A percentile compares a stretch with the other conserved stretches of the same genome.
Conservation (phyloP, 1,140 invertebrate species). For the Drosophila melanica region DNA sequence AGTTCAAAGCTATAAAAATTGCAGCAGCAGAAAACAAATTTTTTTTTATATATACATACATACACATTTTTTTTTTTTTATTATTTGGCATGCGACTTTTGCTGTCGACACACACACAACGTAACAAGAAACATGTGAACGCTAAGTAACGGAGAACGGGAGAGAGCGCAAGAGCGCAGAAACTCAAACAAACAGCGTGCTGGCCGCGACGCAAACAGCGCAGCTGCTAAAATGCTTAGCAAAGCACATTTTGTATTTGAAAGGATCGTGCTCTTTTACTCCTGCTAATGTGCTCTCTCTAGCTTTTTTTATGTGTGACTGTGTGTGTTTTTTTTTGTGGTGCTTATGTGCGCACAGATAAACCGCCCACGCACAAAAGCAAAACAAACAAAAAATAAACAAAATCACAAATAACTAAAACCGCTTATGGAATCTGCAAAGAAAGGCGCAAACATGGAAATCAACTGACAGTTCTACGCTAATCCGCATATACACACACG, state of each 20-base stretch:
- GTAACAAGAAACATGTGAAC: constrained; percentile 20
- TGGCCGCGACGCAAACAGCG: constrained; percentile 10
- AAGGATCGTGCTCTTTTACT: constrained; percentile 19
- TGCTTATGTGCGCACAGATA: constrained; percentile 39
- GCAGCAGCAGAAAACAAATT: constrained; percentile 27
- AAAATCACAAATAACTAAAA: constrained; percentile 33
- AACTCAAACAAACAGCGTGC: constrained; percentile 8
- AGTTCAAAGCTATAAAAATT: constrained; percentile 76
- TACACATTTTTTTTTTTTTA: not conserved
- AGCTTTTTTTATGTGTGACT: not conserved
- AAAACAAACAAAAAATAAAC: constrained; percentile 53
- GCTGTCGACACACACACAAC: constrained; percentile 8
- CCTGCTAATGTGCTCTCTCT: not conserved
- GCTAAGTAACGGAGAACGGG: not conserved
- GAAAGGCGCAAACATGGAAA: constrained; percentile 29
- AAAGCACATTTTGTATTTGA: constrained; percentile 19
- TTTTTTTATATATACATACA: too few species aligned
- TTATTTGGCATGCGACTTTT: constrained; percentile 16
- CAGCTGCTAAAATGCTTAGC: constrained; percentile 19
- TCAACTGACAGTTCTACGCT: constrained; percentile 44
- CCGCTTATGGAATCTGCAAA: constrained; percentile 40
- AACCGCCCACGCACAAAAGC: constrained; percentile 51
- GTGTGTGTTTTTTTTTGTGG: not conserved
- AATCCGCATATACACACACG: constrained; percentile 14
- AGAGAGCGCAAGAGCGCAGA: constrained; percentile 4